Evolutionary conservation across 1,140 invertebrate species (phyloP), one percentile per base, ranked within the genome.

Genomic region (Tribolium castaneum): DNA sequence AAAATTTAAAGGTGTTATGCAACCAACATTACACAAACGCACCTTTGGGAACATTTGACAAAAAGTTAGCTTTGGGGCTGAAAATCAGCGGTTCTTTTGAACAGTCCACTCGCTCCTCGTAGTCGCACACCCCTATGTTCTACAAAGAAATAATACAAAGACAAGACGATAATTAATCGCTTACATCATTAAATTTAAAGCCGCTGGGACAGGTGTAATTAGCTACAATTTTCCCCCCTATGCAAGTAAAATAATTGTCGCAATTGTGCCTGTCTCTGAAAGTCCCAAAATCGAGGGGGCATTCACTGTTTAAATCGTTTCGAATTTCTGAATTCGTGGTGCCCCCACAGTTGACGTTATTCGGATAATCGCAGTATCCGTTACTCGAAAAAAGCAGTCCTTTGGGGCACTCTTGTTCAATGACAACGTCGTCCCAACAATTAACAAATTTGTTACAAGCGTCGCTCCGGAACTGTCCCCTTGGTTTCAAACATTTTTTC

Each of bases 351-450:
- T 92, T 87, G 1, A 93, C 92, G 75, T 90, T 92, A 78, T 89
- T 85, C 0, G 89, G 85, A 81, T 90, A 93, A 76, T 93, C 93
- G 76, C 93, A 94, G 70, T 90, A 90, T 51, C 86, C 84, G 2
- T 86, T 89, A 19, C 87, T 81, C 5, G 90, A 91, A 82, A 93
- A 94, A 0, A 92, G 83, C 0, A 93, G 81, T n/a, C 91, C 91
- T 10, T 85, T 83, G 0, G 92, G 92, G 79, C 92, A 94, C 9
- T 90, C 88, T 82, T 92, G 90, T 79, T 93, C 92, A 9, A 91
- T 85, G 0, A 90, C 90, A 49, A 89, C 88, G 0, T 90, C 92
- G 79, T 93, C 92, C 93, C 92, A 94, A 79, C 93, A 94, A 82
- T 93, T 93, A 0, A 93, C 80, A 83, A 91, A 94, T 82, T 89